Conservation (phyloP, 1,140 invertebrate genomes). For the Gonioctena quinquepunctata region DNA sequence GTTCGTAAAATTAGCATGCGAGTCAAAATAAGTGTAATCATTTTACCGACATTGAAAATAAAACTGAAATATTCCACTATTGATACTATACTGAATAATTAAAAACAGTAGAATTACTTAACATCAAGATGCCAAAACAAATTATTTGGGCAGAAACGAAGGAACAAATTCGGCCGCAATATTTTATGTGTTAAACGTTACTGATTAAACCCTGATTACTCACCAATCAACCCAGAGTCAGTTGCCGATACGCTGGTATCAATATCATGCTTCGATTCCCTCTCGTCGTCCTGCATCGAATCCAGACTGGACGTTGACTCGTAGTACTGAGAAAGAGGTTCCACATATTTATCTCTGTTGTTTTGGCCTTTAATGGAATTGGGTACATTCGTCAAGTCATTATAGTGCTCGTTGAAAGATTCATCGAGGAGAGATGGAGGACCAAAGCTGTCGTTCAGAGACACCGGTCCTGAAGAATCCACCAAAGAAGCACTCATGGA, state of each 20-base stretch:
- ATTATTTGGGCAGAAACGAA: too few relatives aligned
- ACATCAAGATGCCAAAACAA: too few relatives aligned
- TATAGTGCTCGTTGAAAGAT: constrained; percentile 33
- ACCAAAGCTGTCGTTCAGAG: constrained; percentile 49
- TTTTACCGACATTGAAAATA: background rate
- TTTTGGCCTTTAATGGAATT: constrained; percentile 22
- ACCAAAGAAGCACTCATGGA: constrained; percentile 44
- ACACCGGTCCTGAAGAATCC: constrained; percentile 49
- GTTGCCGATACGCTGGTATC: constrained; percentile 48
- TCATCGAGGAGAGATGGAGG: constrained; percentile 50
- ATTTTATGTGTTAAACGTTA: too few relatives aligned
- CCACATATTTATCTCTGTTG: constrained; percentile 31
- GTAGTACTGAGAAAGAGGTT: constrained; percentile 41
- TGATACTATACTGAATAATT: too few relatives aligned
- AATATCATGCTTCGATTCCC: constrained; percentile 37
- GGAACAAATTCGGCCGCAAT: too few relatives aligned
- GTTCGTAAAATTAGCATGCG: too few relatives aligned
- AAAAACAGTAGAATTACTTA: too few relatives aligned
- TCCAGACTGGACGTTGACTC: constrained; percentile 51
- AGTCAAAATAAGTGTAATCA: too few relatives aligned
- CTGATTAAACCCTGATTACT: too few relatives aligned
- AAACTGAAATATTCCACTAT: background rate
- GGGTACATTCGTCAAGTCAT: constrained; percentile 20
- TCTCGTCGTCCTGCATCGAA: constrained; percentile 47
- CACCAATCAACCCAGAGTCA: constrained; percentile 51